Conservation (phyloP, 1,140 invertebrate species). For the Drosophila equinoxialis region DNA sequence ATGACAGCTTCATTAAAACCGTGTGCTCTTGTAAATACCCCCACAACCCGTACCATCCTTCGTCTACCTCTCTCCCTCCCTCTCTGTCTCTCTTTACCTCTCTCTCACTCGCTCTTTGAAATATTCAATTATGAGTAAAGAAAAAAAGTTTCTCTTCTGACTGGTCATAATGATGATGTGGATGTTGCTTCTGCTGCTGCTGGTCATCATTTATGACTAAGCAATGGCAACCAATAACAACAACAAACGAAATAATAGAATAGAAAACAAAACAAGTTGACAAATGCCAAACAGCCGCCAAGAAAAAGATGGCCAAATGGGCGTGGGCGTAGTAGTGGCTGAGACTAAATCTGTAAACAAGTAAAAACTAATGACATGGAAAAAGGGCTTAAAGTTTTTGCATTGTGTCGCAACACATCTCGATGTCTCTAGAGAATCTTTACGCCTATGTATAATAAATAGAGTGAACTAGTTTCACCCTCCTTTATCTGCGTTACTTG, state of each 20-base stretch:
- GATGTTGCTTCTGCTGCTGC: conserved; percentile 26
- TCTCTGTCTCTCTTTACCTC: too few relatives aligned
- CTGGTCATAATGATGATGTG: conserved; percentile 15
- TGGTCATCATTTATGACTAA: conserved; percentile 36
- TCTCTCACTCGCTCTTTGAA: not conserved
- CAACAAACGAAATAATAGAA: conserved; percentile 23
- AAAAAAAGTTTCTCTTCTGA: conserved; percentile 21
- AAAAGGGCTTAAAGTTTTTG: conserved; percentile 24
- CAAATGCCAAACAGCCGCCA: conserved; percentile 72
- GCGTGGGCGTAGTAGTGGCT: conserved; percentile 6
- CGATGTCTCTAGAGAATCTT: too few relatives aligned
- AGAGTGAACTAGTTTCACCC: too few relatives aligned
- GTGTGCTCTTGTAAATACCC: conserved; percentile 41
- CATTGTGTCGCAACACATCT: too few relatives aligned
- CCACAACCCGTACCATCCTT: not conserved
- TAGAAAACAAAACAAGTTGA: conserved; percentile 55
- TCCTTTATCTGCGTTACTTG: too few relatives aligned
- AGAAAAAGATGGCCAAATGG: conserved; percentile 21
- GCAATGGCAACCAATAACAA: conserved; percentile 8
- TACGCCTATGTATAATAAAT: too few relatives aligned
- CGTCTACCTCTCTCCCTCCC: too few relatives aligned
- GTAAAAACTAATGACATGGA: conserved; percentile 28
- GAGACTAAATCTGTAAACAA: conserved; percentile 56
- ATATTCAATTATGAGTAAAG: conserved; percentile 46
- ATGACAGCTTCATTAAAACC: conserved; percentile 73